phyloP scores from a whole-genome alignment of 2,797 vertebrate species.

The Pseudochromis fuscus region DNA sequence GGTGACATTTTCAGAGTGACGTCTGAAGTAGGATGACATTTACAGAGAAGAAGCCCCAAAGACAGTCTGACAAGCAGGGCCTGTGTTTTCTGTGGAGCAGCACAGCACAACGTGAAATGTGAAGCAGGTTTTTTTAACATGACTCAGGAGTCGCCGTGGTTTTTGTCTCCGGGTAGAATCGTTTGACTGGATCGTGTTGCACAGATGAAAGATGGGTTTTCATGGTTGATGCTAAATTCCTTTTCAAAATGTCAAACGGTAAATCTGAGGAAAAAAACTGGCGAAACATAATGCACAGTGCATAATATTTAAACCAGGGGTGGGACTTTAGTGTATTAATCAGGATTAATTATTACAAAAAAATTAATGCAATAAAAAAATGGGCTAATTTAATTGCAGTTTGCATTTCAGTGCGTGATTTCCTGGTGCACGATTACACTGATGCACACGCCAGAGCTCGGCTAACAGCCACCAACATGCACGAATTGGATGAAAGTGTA shows the following conservation, averaged over 20 bases:
- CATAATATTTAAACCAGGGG: conserved; percentile 1
- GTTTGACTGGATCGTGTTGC: conserved; percentile 8
- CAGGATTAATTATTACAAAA: no score
- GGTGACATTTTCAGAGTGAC: conserved; percentile 78
- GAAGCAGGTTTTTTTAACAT: conserved; percentile 32
- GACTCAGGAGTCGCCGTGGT: conserved; percentile 45
- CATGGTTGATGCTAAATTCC: background rate
- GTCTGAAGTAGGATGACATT: conserved; percentile 78
- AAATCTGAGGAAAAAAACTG: conserved; percentile 3
- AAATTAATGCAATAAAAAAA: no score
- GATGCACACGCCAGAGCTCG: no score
- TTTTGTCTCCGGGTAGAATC: conserved; percentile 44
- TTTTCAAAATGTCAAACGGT: conserved; percentile 17
- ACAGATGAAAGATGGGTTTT: conserved; percentile 38
- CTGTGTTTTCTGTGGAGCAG: conserved; percentile 29
- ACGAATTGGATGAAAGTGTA: no score
- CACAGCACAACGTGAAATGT: conserved; percentile 14
- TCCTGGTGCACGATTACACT: no score
- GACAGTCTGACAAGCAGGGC: conserved; percentile 44
- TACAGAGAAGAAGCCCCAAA: conserved; percentile 69
- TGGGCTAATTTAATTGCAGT: no score
- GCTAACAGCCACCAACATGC: no score
- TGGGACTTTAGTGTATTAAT: no score
- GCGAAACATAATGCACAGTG: background rate
- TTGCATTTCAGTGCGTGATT: no score